Evolutionary conservation across 2,797 vertebrate species (phyloP).

Genomic region (Intellagama lesueurii): DNA sequence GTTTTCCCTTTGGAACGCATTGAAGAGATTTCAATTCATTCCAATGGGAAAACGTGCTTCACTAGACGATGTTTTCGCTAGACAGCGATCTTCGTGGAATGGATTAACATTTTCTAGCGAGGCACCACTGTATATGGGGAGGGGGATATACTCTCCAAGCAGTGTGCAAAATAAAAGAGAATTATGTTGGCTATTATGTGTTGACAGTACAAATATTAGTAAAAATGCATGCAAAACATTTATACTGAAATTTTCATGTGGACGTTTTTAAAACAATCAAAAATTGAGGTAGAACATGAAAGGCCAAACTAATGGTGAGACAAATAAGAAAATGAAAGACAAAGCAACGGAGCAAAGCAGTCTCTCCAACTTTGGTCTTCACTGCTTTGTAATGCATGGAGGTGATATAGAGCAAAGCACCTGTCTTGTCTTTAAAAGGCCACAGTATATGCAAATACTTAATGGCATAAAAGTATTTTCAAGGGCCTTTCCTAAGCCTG

Average conservation of each 20-base stretch:
- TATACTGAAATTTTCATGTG: neutral
- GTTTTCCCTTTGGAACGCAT: too few relatives aligned
- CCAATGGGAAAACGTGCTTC: too few relatives aligned
- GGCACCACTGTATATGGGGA: too few relatives aligned
- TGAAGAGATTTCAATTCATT: too few relatives aligned
- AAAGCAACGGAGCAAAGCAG: neutral
- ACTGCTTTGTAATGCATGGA: neutral
- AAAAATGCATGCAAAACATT: too few relatives aligned
- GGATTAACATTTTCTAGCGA: too few relatives aligned
- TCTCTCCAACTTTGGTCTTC: neutral
- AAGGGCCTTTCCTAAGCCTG: neutral
- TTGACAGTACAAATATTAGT: too few relatives aligned
- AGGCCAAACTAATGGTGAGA: neutral
- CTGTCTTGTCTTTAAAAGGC: neutral
- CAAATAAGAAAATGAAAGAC: neutral
- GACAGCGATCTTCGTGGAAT: too few relatives aligned
- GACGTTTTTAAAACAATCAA: neutral
- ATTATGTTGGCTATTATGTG: neutral
- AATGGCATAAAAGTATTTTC: slow-evolving; percentile 18
- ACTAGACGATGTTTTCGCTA: too few relatives aligned
- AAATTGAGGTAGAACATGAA: neutral
- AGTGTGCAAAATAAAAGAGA: too few relatives aligned
- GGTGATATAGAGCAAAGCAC: neutral
- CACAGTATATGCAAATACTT: neutral
- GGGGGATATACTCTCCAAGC: too few relatives aligned